Percentiles rank a stretch among this genome's conserved stretches.
Evolutionary conservation across 2,888 invertebrate genomes (phyloP).

Genomic region (Shargacucullia verbasci): DNA sequence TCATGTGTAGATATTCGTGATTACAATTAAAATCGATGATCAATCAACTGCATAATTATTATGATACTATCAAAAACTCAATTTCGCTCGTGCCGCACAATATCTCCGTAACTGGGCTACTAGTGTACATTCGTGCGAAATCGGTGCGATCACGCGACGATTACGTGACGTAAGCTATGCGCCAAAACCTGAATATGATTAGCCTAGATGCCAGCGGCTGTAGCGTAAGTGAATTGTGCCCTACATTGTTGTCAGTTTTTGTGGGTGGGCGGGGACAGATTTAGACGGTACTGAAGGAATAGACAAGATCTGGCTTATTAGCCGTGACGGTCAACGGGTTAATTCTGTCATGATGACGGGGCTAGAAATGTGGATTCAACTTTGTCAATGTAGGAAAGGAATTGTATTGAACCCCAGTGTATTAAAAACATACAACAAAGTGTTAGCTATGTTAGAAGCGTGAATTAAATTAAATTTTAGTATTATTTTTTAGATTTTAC

Average conservation of each 20-base stretch:
- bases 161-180: slow-evolving; percentile 65
- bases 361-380: no score
- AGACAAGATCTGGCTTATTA: slow-evolving; percentile 8
- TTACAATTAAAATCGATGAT: no score
- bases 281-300: background rate
- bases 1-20: no score
- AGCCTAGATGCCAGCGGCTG: slow-evolving; percentile 64
- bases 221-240: slow-evolving; percentile 37
- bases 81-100: slow-evolving; percentile 10
- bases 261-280: slow-evolving; percentile 23
- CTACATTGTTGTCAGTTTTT: slow-evolving; percentile 32
- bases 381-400: no score
- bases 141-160: slow-evolving; percentile 65
- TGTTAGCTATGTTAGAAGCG: no score
- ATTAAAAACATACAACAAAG: no score
- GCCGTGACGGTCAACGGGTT: slow-evolving; percentile 1
- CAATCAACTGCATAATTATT: background rate
- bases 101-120: slow-evolving; percentile 38
- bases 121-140: slow-evolving; percentile 48
- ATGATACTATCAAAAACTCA: slow-evolving; percentile 6
- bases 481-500: no score
- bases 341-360: no score
- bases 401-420: no score
- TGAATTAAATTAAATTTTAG: no score
- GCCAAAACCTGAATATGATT: slow-evolving; percentile 69